Conservation (phyloP, 2,113 vertebrate species). For the Strix uralensis region DNA sequence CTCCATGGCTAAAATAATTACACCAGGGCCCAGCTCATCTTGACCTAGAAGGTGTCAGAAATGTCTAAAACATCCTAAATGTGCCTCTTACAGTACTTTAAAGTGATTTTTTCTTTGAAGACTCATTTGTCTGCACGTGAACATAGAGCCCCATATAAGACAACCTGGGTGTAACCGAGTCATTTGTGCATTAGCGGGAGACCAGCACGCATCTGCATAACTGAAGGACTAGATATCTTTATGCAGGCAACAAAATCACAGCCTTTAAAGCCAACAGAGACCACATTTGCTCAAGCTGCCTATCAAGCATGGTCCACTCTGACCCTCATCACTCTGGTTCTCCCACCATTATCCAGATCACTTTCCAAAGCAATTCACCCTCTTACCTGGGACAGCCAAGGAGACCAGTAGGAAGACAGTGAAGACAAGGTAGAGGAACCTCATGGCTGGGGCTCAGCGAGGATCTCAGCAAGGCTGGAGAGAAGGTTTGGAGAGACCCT, state of each 20-base stretch:
- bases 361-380: too few species aligned
- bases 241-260: neutral
- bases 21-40: neutral
- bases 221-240: rapidly evolving
- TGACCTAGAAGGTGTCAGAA: neutral
- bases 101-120: neutral
- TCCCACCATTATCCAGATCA: neutral
- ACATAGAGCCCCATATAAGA: neutral
- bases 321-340: neutral
- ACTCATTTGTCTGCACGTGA: neutral
- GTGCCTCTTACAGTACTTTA: neutral
- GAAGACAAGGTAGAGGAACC: neutral
- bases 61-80: neutral
- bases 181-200: neutral
- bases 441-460: constrained; percentile 6
- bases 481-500: neutral
- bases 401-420: constrained; percentile 14
- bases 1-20: neutral
- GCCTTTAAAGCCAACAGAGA: neutral
- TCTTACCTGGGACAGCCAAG: constrained; percentile 40
- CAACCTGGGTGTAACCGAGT: neutral
- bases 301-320: neutral
- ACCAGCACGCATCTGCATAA: neutral
- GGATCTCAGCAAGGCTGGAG: neutral
- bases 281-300: rapidly evolving